phyloP scores from a whole-genome alignment of 2,797 vertebrate species.

The Rhinophrynus dorsalis region DNA sequence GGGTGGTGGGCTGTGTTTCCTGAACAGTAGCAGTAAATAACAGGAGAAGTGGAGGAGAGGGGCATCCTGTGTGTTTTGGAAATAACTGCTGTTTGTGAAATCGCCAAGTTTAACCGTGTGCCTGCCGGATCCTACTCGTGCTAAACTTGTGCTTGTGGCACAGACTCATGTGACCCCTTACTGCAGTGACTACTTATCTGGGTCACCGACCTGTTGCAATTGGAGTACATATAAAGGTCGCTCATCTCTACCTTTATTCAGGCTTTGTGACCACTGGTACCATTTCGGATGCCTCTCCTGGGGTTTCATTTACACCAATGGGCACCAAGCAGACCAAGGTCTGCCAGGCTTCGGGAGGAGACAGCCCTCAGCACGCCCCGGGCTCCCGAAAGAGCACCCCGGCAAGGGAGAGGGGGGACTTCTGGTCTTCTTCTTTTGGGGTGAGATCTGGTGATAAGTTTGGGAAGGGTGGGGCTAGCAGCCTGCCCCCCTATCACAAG shows the following conservation, averaged over 20 bases:
- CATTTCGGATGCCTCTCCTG: constrained; percentile 17
- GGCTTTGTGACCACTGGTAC: not conserved
- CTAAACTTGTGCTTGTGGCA: not conserved
- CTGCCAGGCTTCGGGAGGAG: constrained; percentile 66
- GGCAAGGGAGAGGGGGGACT: constrained; percentile 79
- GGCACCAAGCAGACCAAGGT: constrained; percentile 88
- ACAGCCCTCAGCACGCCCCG: constrained; percentile 68
- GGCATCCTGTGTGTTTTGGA: not conserved
- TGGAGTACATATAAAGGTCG: not conserved
- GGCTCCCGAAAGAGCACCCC: constrained; percentile 72
- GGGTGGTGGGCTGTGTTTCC: too few relatives aligned
- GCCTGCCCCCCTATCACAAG: constrained; percentile 84
- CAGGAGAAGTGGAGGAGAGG: not conserved
- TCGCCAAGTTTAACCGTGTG: not conserved
- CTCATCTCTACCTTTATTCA: not conserved
- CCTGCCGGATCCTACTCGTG: not conserved
- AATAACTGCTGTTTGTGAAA: constrained; percentile 7
- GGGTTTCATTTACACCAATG: constrained; percentile 64
- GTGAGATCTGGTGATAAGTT: constrained; percentile 85
- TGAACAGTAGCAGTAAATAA: not conserved
- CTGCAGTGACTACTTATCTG: not conserved
- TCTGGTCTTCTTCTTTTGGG: constrained; percentile 84
- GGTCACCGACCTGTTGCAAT: constrained; percentile 19
- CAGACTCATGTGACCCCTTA: not conserved
- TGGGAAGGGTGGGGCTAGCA: constrained; percentile 63